Evolutionary conservation across 2,113 vertebrate genomes (phyloP).

Genomic region (Clarias gariepinus): DNA sequence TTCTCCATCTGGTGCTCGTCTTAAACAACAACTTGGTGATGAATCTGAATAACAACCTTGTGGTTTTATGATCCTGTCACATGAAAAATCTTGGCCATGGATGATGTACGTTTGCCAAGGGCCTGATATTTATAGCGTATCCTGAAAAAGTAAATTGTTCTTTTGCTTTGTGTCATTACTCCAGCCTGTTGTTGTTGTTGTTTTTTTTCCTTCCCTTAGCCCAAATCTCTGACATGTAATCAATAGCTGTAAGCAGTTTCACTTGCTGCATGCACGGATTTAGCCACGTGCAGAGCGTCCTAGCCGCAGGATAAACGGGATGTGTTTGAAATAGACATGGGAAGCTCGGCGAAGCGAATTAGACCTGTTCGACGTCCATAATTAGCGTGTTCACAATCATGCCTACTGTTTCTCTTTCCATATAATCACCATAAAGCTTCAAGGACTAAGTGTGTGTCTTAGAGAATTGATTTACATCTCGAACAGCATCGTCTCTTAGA

Average conservation of each 20-base stretch:
- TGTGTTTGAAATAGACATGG: background rate
- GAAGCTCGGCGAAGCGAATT: background rate
- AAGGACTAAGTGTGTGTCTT: background rate
- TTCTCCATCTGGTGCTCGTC: constrained; percentile 19
- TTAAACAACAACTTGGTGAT: constrained; percentile 19
- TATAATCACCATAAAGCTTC: background rate
- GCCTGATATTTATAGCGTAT: constrained; percentile 34
- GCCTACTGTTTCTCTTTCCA: background rate
- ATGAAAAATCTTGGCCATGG: background rate
- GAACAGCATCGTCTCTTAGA: background rate
- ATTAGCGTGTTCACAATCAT: background rate
- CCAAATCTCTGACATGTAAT: constrained; percentile 44
- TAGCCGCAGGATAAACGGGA: background rate
- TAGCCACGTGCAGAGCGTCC: constrained; percentile 4
- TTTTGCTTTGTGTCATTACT: constrained; percentile 41
- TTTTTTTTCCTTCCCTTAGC: constrained; percentile 5
- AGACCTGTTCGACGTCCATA: background rate
- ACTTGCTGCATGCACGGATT: constrained; percentile 21
- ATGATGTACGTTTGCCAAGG: constrained; percentile 16
- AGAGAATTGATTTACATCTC: background rate
- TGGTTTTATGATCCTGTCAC: constrained; percentile 23
- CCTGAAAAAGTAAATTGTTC: constrained; percentile 34
- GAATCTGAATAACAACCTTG: constrained; percentile 32
- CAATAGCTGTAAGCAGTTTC: constrained; percentile 41
- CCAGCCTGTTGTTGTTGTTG: background rate